Base-by-base conservation (phyloP, 1,140 invertebrate species). In the Alviniconcha marisindica region DNA sequence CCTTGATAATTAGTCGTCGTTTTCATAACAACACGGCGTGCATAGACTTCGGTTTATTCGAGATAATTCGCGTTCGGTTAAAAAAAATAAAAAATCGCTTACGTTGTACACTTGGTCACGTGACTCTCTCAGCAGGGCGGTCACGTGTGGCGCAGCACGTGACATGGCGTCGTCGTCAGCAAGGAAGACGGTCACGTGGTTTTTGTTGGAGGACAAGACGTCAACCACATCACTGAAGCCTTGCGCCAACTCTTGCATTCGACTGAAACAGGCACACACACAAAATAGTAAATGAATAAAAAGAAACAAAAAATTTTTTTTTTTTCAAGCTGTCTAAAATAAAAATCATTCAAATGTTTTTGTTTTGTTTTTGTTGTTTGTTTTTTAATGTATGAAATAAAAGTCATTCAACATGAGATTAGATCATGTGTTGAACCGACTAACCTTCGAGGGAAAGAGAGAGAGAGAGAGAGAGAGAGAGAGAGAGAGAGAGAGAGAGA, bases 161-260 rank as follows among this genome's bases (percentile, higher is more conserved):
- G 73, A 38, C 73, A 84, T 51, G 3, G 84, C 85, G 0, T 77
- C 74, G 56, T 90, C 85, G 48, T 82, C 81, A 4, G 88, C 83
- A 3, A 90, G 84, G 69, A 90, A 90, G 18, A 87, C 83, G 0
- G 88, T 90, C 73, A 87, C 74, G 28, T 83, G 87, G 38, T 82
- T 77, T 4, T 40, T 63, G 0, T 69, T 12, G 1, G 60, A 78
- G 0, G 85, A 86, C 38, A 69, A 54, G n/a, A 87, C 42, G 21
- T 82, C 86, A 3, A 74, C 44, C 31, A 84, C 48, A 21, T 89
- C 71, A 2, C 84, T 81, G 0, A 74, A 44, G 60, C 87, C 77
- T 40, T 51, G 54, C 40, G 79, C 63, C 56, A 82, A 44, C 40
- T 73, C 74, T n/a, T 77, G 60, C 71, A 84, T 81, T 2, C 31